Percentiles rank a stretch among this genome's conserved stretches.
Conservation (phyloP, 1,140 invertebrate genomes). For the Cotesia vestalis region DNA sequence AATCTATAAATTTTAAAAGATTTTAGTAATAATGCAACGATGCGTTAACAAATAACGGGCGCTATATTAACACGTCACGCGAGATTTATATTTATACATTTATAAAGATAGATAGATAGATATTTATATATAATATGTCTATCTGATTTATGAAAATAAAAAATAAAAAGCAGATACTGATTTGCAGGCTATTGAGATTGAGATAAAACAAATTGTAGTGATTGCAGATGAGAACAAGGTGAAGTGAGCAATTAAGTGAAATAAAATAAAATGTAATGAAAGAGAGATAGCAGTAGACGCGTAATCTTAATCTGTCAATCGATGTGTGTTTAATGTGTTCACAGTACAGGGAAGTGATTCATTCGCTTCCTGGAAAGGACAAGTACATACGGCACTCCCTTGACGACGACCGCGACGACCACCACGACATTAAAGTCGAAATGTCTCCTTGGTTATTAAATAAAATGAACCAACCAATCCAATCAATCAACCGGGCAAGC, state of each 20-base stretch:
- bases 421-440: background rate
- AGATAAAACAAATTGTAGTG: conserved; percentile 12
- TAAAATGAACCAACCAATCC: too few relatives aligned
- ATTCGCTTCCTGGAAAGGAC: conserved; percentile 46
- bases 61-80: conserved; percentile 16
- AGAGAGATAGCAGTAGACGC: conserved; percentile 12
- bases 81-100: conserved; percentile 2
- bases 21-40: conserved; percentile 25
- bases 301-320: conserved; percentile 37
- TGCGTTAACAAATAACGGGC: conserved; percentile 20
- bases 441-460: background rate
- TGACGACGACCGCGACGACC: conserved; percentile 21
- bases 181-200: too few relatives aligned
- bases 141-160: too few relatives aligned
- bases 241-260: background rate
- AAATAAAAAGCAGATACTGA: too few relatives aligned
- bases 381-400: conserved; percentile 32
- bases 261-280: conserved; percentile 11
- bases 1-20: conserved; percentile 15
- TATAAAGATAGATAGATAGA: too few relatives aligned
- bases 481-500: background rate
- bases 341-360: conserved; percentile 44
- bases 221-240: background rate
- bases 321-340: conserved; percentile 15
- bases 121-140: too few relatives aligned